Percentiles rank a stretch among this genome's conserved stretches.
Conservation (phyloP, 2,797 vertebrate species). For the Trichosurus vulpecula region DNA sequence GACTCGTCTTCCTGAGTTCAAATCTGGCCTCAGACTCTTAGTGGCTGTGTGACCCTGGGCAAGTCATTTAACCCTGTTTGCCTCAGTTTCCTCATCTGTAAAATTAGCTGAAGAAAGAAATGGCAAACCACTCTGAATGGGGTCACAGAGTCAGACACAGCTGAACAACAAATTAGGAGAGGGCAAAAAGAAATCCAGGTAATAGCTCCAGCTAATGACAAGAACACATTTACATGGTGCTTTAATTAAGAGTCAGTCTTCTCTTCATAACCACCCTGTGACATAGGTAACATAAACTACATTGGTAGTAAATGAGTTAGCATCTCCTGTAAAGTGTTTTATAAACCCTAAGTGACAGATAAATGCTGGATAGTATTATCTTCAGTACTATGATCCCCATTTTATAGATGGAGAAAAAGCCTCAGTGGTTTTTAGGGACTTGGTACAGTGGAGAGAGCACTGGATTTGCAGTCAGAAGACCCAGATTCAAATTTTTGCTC, state of each 20-base stretch:
- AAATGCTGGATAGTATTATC: background rate
- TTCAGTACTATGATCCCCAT: background rate
- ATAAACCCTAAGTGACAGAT: background rate
- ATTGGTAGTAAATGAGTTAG: no score
- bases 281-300: background rate
- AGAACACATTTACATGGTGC: background rate
- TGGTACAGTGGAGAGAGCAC: background rate
- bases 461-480: background rate
- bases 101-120: background rate
- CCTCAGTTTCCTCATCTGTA: background rate
- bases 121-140: background rate
- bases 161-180: background rate
- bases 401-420: background rate
- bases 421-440: background rate
- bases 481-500: background rate
- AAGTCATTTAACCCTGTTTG: slow-evolving; percentile 6
- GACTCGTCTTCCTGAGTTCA: background rate
- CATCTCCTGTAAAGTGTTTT: background rate
- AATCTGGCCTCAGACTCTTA: background rate
- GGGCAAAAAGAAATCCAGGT: background rate
- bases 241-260: background rate
- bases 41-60: background rate
- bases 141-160: no score
- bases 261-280: background rate
- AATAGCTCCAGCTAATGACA: background rate